Percentiles rank a stretch among this genome's conserved stretches.
Conservation (phyloP, 1,140 invertebrate species). For the Daktulosphaira vitifoliae region DNA sequence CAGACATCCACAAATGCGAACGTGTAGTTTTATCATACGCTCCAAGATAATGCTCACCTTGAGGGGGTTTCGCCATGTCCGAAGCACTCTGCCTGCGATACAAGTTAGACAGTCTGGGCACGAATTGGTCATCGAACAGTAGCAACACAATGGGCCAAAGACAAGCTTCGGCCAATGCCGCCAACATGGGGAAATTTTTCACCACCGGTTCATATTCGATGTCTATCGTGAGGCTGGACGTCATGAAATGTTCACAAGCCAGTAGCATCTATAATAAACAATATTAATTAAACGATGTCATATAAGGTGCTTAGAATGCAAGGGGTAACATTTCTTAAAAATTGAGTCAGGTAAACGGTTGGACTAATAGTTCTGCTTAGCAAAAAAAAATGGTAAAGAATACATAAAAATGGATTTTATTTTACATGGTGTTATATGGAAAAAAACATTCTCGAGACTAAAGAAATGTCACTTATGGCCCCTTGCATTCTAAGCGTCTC, state of each 20-base stretch:
- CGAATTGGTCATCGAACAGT: slow-evolving; percentile 48
- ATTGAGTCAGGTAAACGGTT: no score
- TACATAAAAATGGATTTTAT: no score
- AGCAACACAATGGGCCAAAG: slow-evolving; percentile 47
- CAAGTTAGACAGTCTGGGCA: slow-evolving; percentile 45
- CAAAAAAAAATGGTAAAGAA: no score
- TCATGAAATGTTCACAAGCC: slow-evolving; percentile 31
- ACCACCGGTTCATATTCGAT: slow-evolving; percentile 8
- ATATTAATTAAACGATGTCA: not conserved
- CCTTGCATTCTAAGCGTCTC: no score
- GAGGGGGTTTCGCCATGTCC: slow-evolving; percentile 37
- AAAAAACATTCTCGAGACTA: no score
- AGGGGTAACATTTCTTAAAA: no score
- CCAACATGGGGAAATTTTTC: slow-evolving; percentile 41
- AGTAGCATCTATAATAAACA: slow-evolving; percentile 33
- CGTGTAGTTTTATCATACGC: no score
- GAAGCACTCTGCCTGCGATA: slow-evolving; percentile 42
- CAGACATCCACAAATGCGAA: no score
- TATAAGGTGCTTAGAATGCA: no score
- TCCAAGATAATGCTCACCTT: slow-evolving; percentile 35
- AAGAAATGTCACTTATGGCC: no score
- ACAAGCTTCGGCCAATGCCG: slow-evolving; percentile 46
- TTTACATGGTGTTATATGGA: no score
- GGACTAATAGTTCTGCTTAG: no score
- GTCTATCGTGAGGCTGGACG: slow-evolving; percentile 8